Conservation (phyloP, 1,140 invertebrate genomes). For the Nixonia krombeini region DNA sequence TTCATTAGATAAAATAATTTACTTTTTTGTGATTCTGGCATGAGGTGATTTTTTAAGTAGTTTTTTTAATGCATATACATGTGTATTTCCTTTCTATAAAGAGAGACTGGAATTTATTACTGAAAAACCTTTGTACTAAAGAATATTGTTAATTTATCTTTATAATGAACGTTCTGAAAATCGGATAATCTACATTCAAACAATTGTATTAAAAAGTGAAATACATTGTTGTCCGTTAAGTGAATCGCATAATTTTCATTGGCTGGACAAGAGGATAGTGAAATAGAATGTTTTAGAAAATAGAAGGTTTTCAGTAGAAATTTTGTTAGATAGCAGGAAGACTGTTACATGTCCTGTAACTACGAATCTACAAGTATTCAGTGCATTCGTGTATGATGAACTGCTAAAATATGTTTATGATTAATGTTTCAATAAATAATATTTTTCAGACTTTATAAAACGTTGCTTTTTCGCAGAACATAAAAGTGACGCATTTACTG, state of each 20-base stretch:
- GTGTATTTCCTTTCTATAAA: too few species aligned
- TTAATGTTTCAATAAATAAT: slow-evolving; percentile 8
- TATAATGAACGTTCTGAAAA: background rate
- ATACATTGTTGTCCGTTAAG: background rate
- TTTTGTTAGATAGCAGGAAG: slow-evolving; percentile 12
- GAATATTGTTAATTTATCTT: background rate
- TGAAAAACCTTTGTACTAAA: background rate
- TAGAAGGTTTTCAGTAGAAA: background rate
- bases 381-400: background rate
- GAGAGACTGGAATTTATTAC: background rate
- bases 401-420: slow-evolving; percentile 1
- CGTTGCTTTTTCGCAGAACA: slow-evolving; percentile 1
- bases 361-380: slow-evolving; percentile 5
- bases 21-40: too few species aligned
- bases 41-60: too few species aligned
- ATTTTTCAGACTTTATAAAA: slow-evolving; percentile 26
- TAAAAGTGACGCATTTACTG: slow-evolving; percentile 13
- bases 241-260: slow-evolving; percentile 8
- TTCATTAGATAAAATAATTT: too few species aligned
- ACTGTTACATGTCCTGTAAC: slow-evolving; percentile 8
- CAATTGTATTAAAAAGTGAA: slow-evolving; percentile 1
- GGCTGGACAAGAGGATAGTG: slow-evolving; percentile 6
- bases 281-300: too few species aligned
- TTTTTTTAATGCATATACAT: too few species aligned
- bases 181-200: slow-evolving; percentile 10